Conservation (phyloP, 2,113 vertebrate species). For the Bettongia penicillata region DNA sequence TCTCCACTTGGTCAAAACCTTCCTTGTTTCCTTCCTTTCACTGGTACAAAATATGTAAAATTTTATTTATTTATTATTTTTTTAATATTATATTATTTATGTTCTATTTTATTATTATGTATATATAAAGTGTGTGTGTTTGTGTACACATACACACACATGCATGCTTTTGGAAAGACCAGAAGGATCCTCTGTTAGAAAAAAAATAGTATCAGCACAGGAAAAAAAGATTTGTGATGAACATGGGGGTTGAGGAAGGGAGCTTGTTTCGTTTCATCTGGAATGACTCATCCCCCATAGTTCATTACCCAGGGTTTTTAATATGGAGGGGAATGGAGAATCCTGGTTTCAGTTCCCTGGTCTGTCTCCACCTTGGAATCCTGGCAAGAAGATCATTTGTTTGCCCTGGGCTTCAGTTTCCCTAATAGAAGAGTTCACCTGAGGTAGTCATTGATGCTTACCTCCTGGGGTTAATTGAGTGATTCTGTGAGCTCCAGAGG, state of each 20-base stretch:
- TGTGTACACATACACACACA: background rate
- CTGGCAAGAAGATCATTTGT: background rate
- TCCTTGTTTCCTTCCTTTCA: background rate
- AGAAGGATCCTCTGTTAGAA: background rate
- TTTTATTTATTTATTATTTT: too few species aligned
- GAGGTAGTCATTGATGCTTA: slow-evolving; percentile 11
- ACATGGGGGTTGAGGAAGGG: background rate
- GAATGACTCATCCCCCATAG: background rate
- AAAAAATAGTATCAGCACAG: too few species aligned
- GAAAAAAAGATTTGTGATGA: background rate
- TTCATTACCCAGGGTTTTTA: background rate
- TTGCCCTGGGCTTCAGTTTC: background rate
- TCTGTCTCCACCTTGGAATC: background rate
- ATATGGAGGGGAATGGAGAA: slow-evolving; percentile 1
- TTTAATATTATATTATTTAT: too few species aligned
- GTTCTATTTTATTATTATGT: too few species aligned
- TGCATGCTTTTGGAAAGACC: background rate
- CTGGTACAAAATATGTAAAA: background rate
- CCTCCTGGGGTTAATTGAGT: slow-evolving; percentile 37
- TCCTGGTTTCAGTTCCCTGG: background rate
- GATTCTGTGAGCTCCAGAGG: slow-evolving; percentile 39
- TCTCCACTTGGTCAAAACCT: background rate
- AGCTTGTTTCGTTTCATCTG: background rate
- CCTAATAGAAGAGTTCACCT: slow-evolving; percentile 48
- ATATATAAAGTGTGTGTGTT: too few species aligned